phyloP scores from a whole-genome alignment of 2,797 vertebrate species.

The Petrocephalus schoutedeni region DNA sequence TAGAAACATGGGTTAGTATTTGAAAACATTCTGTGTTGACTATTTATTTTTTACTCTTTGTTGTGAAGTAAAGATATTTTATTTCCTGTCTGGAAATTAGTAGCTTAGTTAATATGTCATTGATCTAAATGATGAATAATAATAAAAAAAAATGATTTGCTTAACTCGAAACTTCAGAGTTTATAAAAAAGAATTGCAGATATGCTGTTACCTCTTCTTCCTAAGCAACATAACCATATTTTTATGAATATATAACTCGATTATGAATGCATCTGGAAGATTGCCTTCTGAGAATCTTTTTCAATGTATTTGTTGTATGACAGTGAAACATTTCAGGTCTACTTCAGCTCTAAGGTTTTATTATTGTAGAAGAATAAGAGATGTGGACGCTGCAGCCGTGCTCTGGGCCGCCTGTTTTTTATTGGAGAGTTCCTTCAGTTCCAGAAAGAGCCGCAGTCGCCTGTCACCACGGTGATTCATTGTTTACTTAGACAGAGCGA shows the following conservation, averaged over 20 bases:
- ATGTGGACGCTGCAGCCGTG: slow-evolving; percentile 48
- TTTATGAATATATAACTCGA: background rate
- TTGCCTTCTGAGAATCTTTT: background rate
- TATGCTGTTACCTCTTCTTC: background rate
- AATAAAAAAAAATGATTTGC: slow-evolving; percentile 1
- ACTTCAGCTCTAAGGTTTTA: slow-evolving; percentile 22
- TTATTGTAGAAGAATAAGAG: slow-evolving; percentile 37
- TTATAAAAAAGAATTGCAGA: background rate
- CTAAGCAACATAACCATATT: background rate
- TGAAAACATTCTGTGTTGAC: background rate
- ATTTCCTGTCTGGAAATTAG: background rate
- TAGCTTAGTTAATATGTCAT: slow-evolving; percentile 32
- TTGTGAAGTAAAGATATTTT: background rate
- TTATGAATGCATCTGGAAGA: background rate
- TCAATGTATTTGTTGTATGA: slow-evolving; percentile 27
- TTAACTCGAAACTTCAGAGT: background rate
- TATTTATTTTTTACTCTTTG: background rate
- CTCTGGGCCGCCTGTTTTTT: slow-evolving; percentile 52
- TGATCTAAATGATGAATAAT: background rate
- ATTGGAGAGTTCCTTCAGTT: slow-evolving; percentile 34
- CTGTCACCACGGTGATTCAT: slow-evolving; percentile 58
- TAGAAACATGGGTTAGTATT: slow-evolving; percentile 31
- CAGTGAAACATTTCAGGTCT: slow-evolving; percentile 49
- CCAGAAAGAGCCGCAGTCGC: slow-evolving; percentile 51
- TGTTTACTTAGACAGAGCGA: slow-evolving; percentile 66